Evolutionary conservation across 1,140 invertebrate species (phyloP).

Genomic region (Drosophila tristis): DNA sequence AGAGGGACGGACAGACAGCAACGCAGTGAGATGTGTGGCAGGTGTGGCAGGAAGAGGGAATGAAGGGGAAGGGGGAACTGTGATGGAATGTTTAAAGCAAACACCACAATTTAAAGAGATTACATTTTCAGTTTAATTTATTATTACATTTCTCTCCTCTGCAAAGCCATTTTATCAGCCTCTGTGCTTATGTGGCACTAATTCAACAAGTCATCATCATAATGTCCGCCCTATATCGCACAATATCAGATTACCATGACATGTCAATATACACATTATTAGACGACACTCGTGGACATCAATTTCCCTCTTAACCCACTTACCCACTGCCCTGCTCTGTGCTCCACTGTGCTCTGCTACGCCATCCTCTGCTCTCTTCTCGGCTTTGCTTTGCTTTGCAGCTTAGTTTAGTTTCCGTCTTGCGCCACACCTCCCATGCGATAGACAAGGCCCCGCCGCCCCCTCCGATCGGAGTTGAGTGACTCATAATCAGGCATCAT

Average conservation of each 20-base stretch:
- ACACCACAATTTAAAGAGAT: not conserved
- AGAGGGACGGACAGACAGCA: not conserved
- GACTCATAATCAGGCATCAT: conserved; percentile 71
- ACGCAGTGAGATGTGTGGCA: conserved; percentile 16
- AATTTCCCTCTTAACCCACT: conserved; percentile 53
- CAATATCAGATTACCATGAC: conserved; percentile 45
- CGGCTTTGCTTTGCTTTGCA: not conserved
- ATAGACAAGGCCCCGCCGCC: conserved; percentile 7
- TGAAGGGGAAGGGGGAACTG: conserved; percentile 1
- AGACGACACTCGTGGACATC: conserved; percentile 15
- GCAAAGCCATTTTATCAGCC: conserved; percentile 17
- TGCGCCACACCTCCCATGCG: conserved; percentile 2
- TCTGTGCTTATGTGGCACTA: conserved; percentile 1
- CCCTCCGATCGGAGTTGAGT: conserved; percentile 38
- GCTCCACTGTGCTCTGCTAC: too few relatives aligned
- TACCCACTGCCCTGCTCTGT: conserved; percentile 41
- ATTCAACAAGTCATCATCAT: conserved; percentile 47
- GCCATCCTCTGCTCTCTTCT: too few relatives aligned
- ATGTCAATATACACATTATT: conserved; percentile 43
- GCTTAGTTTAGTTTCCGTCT: conserved; percentile 9
- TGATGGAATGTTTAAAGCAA: conserved; percentile 10
- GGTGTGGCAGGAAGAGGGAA: conserved; percentile 38
- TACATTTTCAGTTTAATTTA: conserved; percentile 10
- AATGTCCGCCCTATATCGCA: conserved; percentile 37
- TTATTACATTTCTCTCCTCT: not conserved